Conservation (phyloP, 1,140 invertebrate species). For the Heliconius hermathena region DNA sequence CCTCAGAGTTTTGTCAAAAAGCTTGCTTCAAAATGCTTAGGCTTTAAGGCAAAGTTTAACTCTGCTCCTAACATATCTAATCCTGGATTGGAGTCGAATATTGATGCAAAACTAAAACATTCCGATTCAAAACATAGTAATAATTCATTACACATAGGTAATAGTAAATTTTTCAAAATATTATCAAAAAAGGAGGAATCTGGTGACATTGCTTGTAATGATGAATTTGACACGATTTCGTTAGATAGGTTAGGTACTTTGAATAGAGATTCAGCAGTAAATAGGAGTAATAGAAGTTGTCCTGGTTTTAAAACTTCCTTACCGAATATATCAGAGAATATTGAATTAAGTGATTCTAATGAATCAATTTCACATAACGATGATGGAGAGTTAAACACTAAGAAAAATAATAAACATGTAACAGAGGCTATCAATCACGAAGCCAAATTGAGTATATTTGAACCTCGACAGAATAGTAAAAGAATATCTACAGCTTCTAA, state of each 20-base stretch:
- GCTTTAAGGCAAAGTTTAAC: constrained; percentile 75
- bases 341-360: constrained; percentile 67
- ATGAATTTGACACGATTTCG: constrained; percentile 78
- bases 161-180: constrained; percentile 79
- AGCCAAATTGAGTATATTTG: constrained; percentile 61
- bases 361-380: constrained; percentile 50
- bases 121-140: constrained; percentile 56
- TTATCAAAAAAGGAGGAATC: constrained; percentile 75
- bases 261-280: constrained; percentile 70
- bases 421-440: constrained; percentile 58
- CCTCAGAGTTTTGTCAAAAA: constrained; percentile 78
- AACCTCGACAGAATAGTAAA: constrained; percentile 56
- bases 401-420: constrained; percentile 36
- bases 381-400: constrained; percentile 48
- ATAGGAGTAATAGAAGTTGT: constrained; percentile 76
- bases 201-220: constrained; percentile 70
- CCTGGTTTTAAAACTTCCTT: constrained; percentile 77
- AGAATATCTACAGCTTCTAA: constrained; percentile 53
- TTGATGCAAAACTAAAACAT: constrained; percentile 64
- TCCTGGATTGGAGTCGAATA: constrained; percentile 59
- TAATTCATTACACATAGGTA: constrained; percentile 70
- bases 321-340: constrained; percentile 77
- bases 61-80: constrained; percentile 79
- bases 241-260: constrained; percentile 70
- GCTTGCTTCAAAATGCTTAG: constrained; percentile 82